Evolutionary conservation across 2,888 invertebrate species (phyloP).

Genomic region (Eristalis intricaria): DNA sequence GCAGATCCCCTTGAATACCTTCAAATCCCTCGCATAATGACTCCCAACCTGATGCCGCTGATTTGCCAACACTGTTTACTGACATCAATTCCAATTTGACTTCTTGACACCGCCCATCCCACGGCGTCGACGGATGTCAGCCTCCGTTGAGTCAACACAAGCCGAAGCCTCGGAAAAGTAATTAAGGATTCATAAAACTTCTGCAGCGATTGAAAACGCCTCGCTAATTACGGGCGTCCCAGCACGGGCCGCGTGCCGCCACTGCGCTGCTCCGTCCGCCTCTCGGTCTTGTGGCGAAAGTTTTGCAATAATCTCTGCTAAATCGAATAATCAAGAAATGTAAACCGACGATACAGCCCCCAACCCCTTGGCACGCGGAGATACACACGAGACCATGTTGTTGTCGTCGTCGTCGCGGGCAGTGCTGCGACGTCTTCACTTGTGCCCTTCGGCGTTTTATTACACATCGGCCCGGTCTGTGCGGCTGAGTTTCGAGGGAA

Average conservation of each 20-base stretch:
- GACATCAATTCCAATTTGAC: background rate
- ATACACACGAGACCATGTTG: background rate
- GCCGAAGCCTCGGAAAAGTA: slow-evolving; percentile 25
- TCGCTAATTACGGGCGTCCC: slow-evolving; percentile 43
- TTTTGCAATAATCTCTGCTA: slow-evolving; percentile 55
- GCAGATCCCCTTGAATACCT: too few relatives aligned
- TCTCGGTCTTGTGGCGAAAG: slow-evolving; percentile 13
- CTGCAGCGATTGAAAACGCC: slow-evolving; percentile 23
- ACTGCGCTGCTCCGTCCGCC: too few relatives aligned
- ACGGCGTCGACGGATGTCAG: slow-evolving; percentile 25
- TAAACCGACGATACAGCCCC: slow-evolving; percentile 28
- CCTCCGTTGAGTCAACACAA: background rate
- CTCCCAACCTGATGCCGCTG: background rate
- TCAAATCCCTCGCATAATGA: too few relatives aligned
- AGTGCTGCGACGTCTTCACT: background rate
- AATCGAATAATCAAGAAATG: slow-evolving; percentile 61
- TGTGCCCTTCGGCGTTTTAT: slow-evolving; percentile 40
- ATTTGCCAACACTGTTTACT: background rate
- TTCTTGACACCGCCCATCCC: background rate
- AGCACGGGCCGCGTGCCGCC: slow-evolving; percentile 1
- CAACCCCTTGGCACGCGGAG: slow-evolving; percentile 5
- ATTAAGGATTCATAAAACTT: slow-evolving; percentile 47
- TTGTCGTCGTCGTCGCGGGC: too few relatives aligned
- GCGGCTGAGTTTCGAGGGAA: background rate
- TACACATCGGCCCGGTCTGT: background rate